These are phyloP conservation scores for Pundamilia nyererei DNA, from an alignment of 2,113 vertebrate genomes.

Conservation along the genomic window DNA sequence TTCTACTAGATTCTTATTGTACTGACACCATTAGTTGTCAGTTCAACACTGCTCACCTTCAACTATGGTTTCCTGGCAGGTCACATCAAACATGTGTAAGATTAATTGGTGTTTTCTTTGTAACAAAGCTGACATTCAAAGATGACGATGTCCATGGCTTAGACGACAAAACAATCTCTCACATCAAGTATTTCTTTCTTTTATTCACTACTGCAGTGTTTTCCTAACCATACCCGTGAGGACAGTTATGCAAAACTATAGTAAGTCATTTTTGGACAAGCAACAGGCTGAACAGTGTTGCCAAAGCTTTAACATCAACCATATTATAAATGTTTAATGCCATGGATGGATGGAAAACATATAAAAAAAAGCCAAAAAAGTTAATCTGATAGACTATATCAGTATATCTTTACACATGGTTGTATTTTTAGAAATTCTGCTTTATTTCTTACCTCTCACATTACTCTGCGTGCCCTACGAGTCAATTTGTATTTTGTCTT, in stretches of 20 bases:
- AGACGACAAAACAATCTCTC: background rate
- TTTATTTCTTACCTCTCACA: background rate
- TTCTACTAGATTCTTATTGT: background rate
- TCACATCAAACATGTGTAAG: background rate
- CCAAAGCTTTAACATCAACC: background rate
- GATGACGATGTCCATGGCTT: background rate
- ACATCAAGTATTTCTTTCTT: background rate
- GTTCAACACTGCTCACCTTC: background rate
- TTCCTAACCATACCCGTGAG: background rate
- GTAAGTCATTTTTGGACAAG: background rate
- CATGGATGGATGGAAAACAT: background rate
- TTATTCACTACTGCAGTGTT: background rate
- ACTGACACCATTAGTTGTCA: background rate
- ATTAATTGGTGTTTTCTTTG: background rate
- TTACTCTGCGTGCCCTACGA: background rate
- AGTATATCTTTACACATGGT: too few species aligned
- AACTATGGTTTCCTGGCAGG: background rate
- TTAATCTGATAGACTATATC: background rate
- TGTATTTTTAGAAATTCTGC: background rate
- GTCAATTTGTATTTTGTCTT: background rate
- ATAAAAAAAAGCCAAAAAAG: background rate
- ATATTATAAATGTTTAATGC: background rate
- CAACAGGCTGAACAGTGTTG: background rate
- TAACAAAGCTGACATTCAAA: background rate
- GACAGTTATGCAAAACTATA: background rate